phyloP scores from a whole-genome alignment of 2,113 vertebrate species.

The Corythornis cristatus region DNA sequence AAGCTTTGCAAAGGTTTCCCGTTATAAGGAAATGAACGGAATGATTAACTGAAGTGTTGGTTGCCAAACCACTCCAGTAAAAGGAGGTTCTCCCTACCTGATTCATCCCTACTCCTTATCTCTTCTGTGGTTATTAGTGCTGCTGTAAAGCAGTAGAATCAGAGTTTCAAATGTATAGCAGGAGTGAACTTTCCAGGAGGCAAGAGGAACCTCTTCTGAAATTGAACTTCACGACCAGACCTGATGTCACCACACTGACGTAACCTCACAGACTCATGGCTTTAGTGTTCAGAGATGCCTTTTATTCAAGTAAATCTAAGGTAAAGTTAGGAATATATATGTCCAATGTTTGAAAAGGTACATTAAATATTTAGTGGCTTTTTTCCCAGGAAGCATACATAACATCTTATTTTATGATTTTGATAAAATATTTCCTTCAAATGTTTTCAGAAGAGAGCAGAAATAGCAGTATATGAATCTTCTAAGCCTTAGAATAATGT shows the following conservation, averaged over 20 bases:
- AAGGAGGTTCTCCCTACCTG: not conserved
- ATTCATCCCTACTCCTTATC: not conserved
- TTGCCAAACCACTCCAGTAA: not conserved
- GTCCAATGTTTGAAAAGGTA: not conserved
- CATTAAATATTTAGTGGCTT: not conserved
- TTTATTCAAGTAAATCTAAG: not conserved
- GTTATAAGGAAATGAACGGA: not conserved
- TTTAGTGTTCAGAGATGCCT: not conserved
- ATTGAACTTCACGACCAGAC: not conserved
- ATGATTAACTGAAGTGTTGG: not conserved
- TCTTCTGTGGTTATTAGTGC: not conserved
- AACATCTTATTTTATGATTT: not conserved
- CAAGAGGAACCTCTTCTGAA: not conserved
- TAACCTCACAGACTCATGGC: not conserved
- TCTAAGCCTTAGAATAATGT: constrained; percentile 29
- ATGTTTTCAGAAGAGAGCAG: not conserved
- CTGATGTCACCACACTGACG: not conserved
- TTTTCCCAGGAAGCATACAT: not conserved
- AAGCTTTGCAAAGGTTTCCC: not conserved
- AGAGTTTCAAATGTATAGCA: not conserved
- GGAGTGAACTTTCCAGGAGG: not conserved
- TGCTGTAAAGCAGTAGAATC: not conserved
- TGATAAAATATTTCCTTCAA: constrained; percentile 10
- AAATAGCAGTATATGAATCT: constrained; percentile 33
- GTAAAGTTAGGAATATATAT: not conserved